phyloP scores from a whole-genome alignment of 2,888 invertebrate genomes.

The Aleiodes leptofemur region DNA sequence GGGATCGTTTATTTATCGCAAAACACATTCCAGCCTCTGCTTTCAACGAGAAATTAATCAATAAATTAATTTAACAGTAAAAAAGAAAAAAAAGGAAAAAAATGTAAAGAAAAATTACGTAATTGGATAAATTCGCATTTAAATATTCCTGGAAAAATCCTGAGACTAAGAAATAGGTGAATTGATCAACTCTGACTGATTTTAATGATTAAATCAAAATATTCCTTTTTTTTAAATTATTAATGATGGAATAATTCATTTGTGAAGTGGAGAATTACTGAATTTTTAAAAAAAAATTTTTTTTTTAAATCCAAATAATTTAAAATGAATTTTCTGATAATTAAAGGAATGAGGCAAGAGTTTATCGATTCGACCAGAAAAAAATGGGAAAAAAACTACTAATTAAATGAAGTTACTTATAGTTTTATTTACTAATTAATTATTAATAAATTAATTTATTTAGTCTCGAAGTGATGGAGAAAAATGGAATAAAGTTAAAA shows the following conservation, averaged over 20 bases:
- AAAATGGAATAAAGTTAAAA: conserved; percentile 23
- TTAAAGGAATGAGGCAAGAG: conserved; percentile 19
- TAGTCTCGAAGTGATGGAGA: conserved; percentile 24
- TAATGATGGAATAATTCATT: neutral
- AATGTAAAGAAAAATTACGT: conserved; percentile 39
- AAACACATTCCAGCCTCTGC: conserved; percentile 70
- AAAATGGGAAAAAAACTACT: conserved; percentile 44
- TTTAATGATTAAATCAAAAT: conserved; percentile 51
- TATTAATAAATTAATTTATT: conserved; percentile 26
- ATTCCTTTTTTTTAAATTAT: neutral
- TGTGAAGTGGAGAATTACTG: neutral
- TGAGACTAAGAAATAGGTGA: conserved; percentile 44
- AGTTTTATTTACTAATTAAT: conserved; percentile 18
- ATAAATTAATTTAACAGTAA: conserved; percentile 43
- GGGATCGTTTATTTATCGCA: conserved; percentile 44
- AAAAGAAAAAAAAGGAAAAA: conserved; percentile 38
- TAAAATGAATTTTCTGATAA: conserved; percentile 12
- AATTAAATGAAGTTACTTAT: conserved; percentile 27
- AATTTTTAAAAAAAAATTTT: too few relatives aligned
- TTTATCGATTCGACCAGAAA: conserved; percentile 21
- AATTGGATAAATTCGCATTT: conserved; percentile 41
- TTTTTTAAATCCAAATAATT: conserved; percentile 1
- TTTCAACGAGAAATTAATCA: conserved; percentile 60
- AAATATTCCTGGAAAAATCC: conserved; percentile 38
- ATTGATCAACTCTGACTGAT: conserved; percentile 53